These are phyloP conservation scores for Liasis olivaceus DNA, from an alignment of 2,797 vertebrate species.

Conservation along the genomic window DNA sequence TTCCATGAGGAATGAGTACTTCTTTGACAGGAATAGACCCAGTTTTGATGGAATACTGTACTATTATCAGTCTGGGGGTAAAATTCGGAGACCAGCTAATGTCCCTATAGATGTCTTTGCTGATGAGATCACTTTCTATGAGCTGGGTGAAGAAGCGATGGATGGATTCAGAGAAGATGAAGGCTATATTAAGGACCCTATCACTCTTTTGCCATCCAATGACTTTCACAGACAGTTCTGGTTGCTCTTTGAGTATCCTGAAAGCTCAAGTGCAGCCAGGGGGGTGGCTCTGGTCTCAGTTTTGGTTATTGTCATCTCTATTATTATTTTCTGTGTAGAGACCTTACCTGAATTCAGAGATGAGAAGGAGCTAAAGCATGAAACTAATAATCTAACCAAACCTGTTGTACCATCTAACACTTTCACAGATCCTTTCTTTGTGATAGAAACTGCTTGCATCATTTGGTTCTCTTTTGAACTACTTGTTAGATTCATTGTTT, in stretches of 20 bases:
- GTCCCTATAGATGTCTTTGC: constrained; percentile 95
- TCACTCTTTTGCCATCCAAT: constrained; percentile 87
- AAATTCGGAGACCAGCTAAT: constrained; percentile 91
- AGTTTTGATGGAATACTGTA: constrained; percentile 97
- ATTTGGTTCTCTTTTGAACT: constrained; percentile 97
- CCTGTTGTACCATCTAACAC: constrained; percentile 71
- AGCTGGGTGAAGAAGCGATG: constrained; percentile 92
- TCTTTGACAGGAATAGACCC: constrained; percentile 95
- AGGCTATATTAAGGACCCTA: constrained; percentile 92
- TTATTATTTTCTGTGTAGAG: constrained; percentile 97
- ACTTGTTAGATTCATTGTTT: constrained; percentile 88
- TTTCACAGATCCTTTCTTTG: constrained; percentile 95
- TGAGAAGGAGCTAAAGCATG: constrained; percentile 76
- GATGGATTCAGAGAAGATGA: constrained; percentile 96
- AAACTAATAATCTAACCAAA: constrained; percentile 70
- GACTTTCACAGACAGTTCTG: constrained; percentile 93
- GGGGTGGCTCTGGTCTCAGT: constrained; percentile 93
- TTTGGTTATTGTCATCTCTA: constrained; percentile 94
- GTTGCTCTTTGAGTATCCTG: constrained; percentile 97
- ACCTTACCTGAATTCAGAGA: constrained; percentile 95
- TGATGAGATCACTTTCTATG: constrained; percentile 95
- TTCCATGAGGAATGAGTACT: constrained; percentile 96
- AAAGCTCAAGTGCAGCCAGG: constrained; percentile 92
- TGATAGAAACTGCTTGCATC: constrained; percentile 94
- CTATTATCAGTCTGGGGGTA: constrained; percentile 95